Evolutionary conservation across 2,888 invertebrate genomes (phyloP).

Genomic region (Drosophila bunnanda): DNA sequence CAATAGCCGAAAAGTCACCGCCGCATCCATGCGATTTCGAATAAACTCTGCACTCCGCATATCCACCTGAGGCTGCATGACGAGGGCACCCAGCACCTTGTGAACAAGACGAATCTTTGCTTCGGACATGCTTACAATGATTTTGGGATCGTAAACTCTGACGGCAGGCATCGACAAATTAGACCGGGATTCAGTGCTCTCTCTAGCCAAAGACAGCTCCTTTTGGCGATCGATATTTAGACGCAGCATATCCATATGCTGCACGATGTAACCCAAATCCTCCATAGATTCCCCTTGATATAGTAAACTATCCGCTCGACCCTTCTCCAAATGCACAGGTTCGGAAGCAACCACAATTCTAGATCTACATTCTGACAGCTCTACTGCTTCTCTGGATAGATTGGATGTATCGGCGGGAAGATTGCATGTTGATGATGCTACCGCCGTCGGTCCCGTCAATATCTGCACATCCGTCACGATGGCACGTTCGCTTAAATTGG

Average conservation of each 20-base stretch:
- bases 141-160: conserved; percentile 47
- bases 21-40: conserved; percentile 56
- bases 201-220: conserved; percentile 2
- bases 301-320: neutral
- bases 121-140: conserved; percentile 33
- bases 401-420: neutral
- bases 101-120: conserved; percentile 53
- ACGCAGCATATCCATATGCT: conserved; percentile 45
- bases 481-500: neutral
- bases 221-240: conserved; percentile 57
- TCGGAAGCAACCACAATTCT: neutral
- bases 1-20: conserved; percentile 59
- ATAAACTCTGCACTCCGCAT: conserved; percentile 55
- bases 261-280: conserved; percentile 42
- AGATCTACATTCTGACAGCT: neutral
- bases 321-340: neutral
- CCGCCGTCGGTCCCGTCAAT: neutral
- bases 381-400: neutral
- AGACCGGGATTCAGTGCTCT: neutral
- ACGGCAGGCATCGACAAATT: conserved; percentile 51
- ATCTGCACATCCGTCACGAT: conserved; percentile 23
- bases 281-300: conserved; percentile 23
- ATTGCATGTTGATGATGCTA: neutral
- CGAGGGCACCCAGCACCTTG: conserved; percentile 60
- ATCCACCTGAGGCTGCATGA: conserved; percentile 60